Conservation (phyloP, 2,113 vertebrate genomes). For the Sus scrofa region T2T-Sscrofa CM000820.6:107724501-107725000, state of each 20-base stretch:
- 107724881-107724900: not conserved
- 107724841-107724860: not conserved
- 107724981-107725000: not conserved
- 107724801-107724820: not conserved
- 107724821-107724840: not conserved
- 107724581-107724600: conserved; percentile 15
- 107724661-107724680: not conserved
- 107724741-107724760: not conserved
- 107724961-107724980: not conserved
- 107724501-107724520: not conserved
- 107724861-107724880: not conserved
- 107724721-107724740: conserved; percentile 2
- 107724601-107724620: not conserved
- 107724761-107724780: not conserved
- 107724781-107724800: not conserved
- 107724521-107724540: not conserved
- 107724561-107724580: not conserved
- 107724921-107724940: not conserved
- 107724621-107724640: not conserved
- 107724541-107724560: not conserved
- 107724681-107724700: not conserved
- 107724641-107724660: not conserved
- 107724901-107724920: not conserved
- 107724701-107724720: not conserved
- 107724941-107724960: not conserved